These are phyloP conservation scores for Caenorhabditis latens DNA, from an alignment of 1,140 invertebrate genomes.

Conservation along the genomic window DNA sequence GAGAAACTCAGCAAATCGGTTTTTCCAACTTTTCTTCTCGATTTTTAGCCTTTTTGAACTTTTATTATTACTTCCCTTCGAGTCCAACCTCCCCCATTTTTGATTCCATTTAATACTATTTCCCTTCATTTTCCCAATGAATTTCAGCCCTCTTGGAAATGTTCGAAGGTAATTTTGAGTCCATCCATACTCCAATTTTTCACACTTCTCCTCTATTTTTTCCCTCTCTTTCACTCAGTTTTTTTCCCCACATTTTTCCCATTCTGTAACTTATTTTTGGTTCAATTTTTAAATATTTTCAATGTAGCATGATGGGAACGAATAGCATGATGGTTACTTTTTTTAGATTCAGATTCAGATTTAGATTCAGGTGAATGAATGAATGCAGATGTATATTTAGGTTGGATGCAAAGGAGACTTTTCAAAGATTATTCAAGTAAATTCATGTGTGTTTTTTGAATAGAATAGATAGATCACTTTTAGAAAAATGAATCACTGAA, in stretches of 20 bases:
- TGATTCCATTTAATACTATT: neutral
- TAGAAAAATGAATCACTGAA: neutral
- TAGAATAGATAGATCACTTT: too few relatives aligned
- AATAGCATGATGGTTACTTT: too few relatives aligned
- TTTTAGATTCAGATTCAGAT: too few relatives aligned
- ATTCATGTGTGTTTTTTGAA: constrained; percentile 52
- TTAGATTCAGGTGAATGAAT: neutral
- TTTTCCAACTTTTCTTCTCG: neutral
- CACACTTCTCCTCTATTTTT: constrained; percentile 7
- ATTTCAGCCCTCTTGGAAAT: constrained; percentile 53
- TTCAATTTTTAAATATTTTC: neutral
- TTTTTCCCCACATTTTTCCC: neutral
- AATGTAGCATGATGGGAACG: neutral
- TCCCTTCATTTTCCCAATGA: neutral
- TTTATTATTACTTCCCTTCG: neutral
- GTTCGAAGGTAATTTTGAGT: constrained; percentile 7
- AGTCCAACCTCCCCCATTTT: neutral
- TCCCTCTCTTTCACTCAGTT: constrained; percentile 15
- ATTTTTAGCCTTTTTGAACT: neutral
- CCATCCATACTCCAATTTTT: neutral
- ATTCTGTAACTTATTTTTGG: neutral
- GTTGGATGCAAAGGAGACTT: constrained; percentile 47
- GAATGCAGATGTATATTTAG: constrained; percentile 45
- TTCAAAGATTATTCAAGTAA: constrained; percentile 37
- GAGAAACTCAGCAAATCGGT: neutral